Conservation (phyloP, 2,888 invertebrate genomes). For the Rhingia campestris region DNA sequence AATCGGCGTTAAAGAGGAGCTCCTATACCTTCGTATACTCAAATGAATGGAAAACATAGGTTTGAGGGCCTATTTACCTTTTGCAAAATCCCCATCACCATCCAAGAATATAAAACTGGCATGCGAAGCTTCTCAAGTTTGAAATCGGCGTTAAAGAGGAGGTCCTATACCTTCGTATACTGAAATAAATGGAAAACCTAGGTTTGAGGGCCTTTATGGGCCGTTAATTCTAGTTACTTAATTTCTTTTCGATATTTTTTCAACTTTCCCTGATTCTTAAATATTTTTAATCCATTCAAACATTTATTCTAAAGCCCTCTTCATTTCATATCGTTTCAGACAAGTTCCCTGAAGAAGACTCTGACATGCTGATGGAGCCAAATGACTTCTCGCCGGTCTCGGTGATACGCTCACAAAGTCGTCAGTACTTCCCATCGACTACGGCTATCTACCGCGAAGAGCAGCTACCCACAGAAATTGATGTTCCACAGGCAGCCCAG, state of each 20-base stretch:
- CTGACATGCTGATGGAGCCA: constrained; percentile 83
- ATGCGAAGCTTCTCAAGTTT: too few relatives aligned
- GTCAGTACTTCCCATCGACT: constrained; percentile 79
- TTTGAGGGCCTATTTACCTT: too few relatives aligned
- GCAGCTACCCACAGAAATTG: constrained; percentile 77
- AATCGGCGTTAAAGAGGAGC: too few relatives aligned
- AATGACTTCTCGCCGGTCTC: constrained; percentile 80
- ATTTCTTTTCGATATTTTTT: not conserved
- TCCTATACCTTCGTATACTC: too few relatives aligned
- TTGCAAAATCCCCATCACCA: too few relatives aligned
- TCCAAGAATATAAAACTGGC: too few relatives aligned
- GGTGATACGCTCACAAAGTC: constrained; percentile 81
- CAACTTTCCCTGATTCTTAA: not conserved
- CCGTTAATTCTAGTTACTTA: too few relatives aligned
- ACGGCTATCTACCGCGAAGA: constrained; percentile 74
- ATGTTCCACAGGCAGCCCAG: constrained; percentile 84
- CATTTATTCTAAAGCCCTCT: not conserved
- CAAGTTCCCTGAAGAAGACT: constrained; percentile 81
- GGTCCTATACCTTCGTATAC: too few relatives aligned
- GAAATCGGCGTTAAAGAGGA: too few relatives aligned
- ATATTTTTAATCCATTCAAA: not conserved
- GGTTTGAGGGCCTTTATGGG: too few relatives aligned
- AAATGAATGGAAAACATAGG: too few relatives aligned
- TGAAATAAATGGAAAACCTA: too few relatives aligned
- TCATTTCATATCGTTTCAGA: constrained; percentile 75